A percentile compares a stretch with the other conserved stretches of the same genome.
Conservation (phyloP, 2,888 invertebrate genomes). For the Agapostemon virescens region DNA sequence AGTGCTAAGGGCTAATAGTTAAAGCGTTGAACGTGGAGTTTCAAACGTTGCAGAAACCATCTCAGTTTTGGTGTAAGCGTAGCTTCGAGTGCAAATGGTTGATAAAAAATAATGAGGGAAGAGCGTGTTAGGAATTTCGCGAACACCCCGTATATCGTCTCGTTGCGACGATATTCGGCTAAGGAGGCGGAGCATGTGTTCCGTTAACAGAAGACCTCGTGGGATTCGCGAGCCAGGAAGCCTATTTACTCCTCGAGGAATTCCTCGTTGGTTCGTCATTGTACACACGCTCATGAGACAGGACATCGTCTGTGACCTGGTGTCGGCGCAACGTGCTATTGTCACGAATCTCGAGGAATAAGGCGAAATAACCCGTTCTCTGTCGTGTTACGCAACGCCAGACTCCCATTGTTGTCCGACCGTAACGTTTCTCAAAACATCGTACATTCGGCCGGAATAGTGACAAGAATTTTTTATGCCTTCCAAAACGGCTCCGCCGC, state of each 20-base stretch:
- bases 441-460: constrained; percentile 18
- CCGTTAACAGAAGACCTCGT: constrained; percentile 41
- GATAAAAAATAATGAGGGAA: not conserved
- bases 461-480: constrained; percentile 35
- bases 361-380: constrained; percentile 53
- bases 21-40: no score
- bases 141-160: constrained; percentile 5
- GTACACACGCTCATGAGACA: constrained; percentile 48
- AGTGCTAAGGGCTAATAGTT: no score
- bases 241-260: constrained; percentile 40
- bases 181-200: constrained; percentile 14
- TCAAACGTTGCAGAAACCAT: no score
- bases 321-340: constrained; percentile 49
- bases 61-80: not conserved
- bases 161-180: constrained; percentile 45
- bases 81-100: not conserved
- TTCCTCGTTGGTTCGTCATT: constrained; percentile 53
- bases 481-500: constrained; percentile 21
- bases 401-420: constrained; percentile 39
- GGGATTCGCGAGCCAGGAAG: constrained; percentile 46
- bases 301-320: constrained; percentile 53
- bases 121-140: not conserved
- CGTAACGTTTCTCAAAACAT: constrained; percentile 25
- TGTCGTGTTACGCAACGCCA: constrained; percentile 43
- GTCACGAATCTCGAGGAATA: constrained; percentile 46